These are phyloP conservation scores for Nasonia oneida DNA, from an alignment of 2,888 invertebrate genomes.

Conservation along the genomic window DNA sequence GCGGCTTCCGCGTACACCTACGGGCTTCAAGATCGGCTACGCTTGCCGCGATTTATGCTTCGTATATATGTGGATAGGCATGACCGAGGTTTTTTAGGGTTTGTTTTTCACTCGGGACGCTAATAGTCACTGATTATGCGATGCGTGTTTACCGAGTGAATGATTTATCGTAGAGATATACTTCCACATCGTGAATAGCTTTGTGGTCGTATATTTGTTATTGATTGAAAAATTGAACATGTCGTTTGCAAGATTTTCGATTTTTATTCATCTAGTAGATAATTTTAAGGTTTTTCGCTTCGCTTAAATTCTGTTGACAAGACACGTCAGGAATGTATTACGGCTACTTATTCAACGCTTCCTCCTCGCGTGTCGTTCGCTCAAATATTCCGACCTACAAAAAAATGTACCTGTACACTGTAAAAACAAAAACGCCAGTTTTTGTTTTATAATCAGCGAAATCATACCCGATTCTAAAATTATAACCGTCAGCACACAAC, in stretches of 20 bases:
- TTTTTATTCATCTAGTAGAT: no score
- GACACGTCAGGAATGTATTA: no score
- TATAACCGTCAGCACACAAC: background rate
- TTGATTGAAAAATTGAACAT: no score
- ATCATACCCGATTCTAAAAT: slow-evolving; percentile 16
- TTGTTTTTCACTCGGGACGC: background rate
- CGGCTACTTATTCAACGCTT: no score
- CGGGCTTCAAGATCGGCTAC: no score
- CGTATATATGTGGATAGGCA: background rate
- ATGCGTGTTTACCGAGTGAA: background rate
- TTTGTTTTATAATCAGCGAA: background rate
- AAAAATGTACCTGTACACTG: no score
- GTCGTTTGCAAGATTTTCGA: no score
- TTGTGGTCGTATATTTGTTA: background rate
- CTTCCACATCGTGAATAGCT: background rate
- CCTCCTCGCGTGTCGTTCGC: no score
- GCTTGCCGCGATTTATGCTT: background rate
- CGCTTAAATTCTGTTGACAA: no score
- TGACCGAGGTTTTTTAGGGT: background rate
- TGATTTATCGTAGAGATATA: background rate
- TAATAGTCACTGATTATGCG: slow-evolving; percentile 1
- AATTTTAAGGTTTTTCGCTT: no score
- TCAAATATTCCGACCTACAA: no score
- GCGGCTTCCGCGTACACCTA: no score
- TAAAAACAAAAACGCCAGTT: background rate